Conservation (phyloP, 2,888 invertebrate genomes). For the Gastracanthus pulcherrimus region DNA sequence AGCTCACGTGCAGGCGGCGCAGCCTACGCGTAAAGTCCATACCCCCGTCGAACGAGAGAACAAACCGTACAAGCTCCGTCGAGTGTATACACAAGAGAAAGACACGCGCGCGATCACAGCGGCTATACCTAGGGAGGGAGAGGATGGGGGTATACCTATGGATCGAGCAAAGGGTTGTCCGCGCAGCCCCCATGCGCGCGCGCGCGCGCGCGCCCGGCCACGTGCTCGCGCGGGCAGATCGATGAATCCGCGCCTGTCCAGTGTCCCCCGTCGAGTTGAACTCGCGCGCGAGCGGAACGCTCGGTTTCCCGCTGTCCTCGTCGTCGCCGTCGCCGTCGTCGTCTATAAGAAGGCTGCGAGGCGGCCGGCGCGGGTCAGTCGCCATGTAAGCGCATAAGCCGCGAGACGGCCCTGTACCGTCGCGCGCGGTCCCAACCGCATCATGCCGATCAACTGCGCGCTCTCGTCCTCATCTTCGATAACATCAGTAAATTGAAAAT, state of each 20-base stretch:
- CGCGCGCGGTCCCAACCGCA: constrained; percentile 2
- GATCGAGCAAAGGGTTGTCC: background rate
- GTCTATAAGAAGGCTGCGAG: constrained; percentile 62
- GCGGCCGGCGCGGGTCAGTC: constrained; percentile 70
- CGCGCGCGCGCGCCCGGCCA: background rate
- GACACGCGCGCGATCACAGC: too few relatives aligned
- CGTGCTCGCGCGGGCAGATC: constrained; percentile 12
- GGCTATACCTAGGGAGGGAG: too few relatives aligned
- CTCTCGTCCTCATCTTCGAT: background rate
- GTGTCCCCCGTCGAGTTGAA: background rate
- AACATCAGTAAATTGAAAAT: too few relatives aligned
- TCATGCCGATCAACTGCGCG: background rate
- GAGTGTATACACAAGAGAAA: too few relatives aligned
- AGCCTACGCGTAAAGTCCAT: too few relatives aligned
- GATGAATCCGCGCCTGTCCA: constrained; percentile 38
- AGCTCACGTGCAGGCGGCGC: too few relatives aligned
- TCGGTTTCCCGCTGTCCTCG: too few relatives aligned
- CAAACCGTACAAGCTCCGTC: too few relatives aligned
- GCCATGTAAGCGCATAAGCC: constrained; percentile 74
- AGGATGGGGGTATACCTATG: too few relatives aligned
- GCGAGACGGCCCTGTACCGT: constrained; percentile 16
- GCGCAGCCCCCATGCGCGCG: background rate
- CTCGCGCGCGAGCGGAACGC: background rate
- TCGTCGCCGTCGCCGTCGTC: too few relatives aligned
- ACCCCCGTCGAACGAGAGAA: too few relatives aligned